These are phyloP conservation scores for Philereme vetulata DNA, from an alignment of 2,888 invertebrate genomes.

Conservation along the genomic window DNA sequence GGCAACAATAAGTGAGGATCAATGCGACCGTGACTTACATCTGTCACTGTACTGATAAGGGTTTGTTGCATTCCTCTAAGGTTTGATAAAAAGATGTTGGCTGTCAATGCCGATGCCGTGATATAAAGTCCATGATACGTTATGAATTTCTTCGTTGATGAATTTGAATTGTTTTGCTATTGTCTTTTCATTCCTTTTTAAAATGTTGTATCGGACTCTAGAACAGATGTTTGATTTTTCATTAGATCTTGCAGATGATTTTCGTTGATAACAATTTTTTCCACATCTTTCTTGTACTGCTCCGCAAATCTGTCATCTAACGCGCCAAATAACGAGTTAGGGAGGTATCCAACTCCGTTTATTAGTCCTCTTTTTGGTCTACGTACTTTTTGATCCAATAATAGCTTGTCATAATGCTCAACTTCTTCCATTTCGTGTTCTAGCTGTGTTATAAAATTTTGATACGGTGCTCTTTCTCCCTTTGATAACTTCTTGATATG, in stretches of 20 bases:
- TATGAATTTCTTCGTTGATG: not conserved
- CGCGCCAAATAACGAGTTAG: conserved; percentile 28
- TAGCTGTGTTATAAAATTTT: conserved; percentile 14
- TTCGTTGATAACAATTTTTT: no score
- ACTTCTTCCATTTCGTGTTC: no score
- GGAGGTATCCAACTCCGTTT: conserved; percentile 31
- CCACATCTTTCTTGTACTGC: no score
- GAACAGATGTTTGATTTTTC: conserved; percentile 12
- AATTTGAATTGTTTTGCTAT: conserved; percentile 2
- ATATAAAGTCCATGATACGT: not conserved
- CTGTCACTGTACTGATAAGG: no score
- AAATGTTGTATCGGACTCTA: conserved; percentile 10
- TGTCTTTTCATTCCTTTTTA: not conserved
- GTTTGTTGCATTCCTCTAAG: no score
- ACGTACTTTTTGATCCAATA: not conserved
- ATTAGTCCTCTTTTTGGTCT: conserved; percentile 18
- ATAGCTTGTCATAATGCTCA: no score
- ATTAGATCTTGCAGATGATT: conserved; percentile 21
- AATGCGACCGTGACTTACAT: not conserved
- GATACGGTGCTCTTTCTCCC: no score
- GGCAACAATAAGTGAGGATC: not conserved
- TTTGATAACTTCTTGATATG: not conserved
- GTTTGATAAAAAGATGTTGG: no score
- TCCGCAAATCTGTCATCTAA: no score
- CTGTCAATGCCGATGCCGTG: no score